Evolutionary conservation across 2,113 vertebrate genomes (phyloP), one percentile per base, ranked within the genome.

Genomic region (Oostethus manadensis): DNA sequence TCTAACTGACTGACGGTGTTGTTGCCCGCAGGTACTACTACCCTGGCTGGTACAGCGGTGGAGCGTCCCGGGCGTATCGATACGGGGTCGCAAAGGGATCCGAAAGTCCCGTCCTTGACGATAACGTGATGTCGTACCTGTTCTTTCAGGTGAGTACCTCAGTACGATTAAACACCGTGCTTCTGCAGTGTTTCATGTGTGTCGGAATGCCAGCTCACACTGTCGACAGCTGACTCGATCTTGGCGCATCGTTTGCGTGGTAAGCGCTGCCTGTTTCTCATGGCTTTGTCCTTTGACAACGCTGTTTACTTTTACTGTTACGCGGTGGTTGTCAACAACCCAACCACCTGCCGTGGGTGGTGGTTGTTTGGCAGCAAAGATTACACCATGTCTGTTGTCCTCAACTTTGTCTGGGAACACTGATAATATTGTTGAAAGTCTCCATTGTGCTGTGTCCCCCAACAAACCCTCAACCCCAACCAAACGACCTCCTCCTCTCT

Each of bases 41-140:
- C 77, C 93, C 95, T 60, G 91, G 93, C 66, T 99, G 97, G 96
- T 96, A 94, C 67, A 93, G 93, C 56, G 92, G 89, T 59, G 91
- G 91, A 47, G 87, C 76, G 58, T 92, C 73, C 58, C 89, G 93
- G 73, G 92, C 95, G 0, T 95, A 92, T 77, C 92, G 97, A 0
- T 92, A 94, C n/a, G 96, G 95, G 6, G 71, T 95, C 50, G 66
- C 88, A 59, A 93, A 94, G 51, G 93, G 93, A 14, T 66, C 92
- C 14, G 95, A 97, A 85, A 92, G 92, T 53, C 93, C 95, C 0
- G 89, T 97, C 63, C 86, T 97, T 51, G 97, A 99, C 56, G 96
- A 99, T 68, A 65, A 85, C 74, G 93, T 97, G 56, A 94, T 95
- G 92, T 91, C 91, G 44, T 98, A 99, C 61, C 91, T 99, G 47